These are phyloP conservation scores for Acanthosepion lycidas DNA, from an alignment of 2,888 invertebrate genomes.

Conservation along the genomic window DNA sequence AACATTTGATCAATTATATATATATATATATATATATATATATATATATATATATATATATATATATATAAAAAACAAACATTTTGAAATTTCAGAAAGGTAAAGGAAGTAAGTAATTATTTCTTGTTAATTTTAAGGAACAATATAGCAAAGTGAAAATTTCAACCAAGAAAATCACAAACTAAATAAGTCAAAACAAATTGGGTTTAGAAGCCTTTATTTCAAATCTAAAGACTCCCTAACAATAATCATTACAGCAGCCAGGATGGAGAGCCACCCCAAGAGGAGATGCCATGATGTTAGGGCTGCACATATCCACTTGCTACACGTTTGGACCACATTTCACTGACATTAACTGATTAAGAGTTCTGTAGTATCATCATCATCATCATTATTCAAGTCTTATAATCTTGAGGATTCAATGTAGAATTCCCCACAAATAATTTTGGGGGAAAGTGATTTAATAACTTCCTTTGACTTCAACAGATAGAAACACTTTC, in stretches of 20 bases:
- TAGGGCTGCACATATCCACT: conserved; percentile 43
- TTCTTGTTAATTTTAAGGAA: neutral
- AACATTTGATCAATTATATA: too few species aligned
- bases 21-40: too few species aligned
- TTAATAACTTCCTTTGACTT: neutral
- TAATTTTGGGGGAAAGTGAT: neutral
- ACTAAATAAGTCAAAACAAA: conserved; percentile 41
- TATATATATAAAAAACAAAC: too few species aligned
- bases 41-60: too few species aligned
- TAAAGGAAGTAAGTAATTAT: too few species aligned
- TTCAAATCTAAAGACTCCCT: conserved; percentile 49
- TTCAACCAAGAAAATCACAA: neutral
- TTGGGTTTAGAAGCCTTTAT: conserved; percentile 49
- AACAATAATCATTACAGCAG: conserved; percentile 47
- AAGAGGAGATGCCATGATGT: neutral
- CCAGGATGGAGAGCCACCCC: conserved; percentile 41
- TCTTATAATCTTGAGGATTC: conserved; percentile 24
- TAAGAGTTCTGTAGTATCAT: conserved; percentile 37
- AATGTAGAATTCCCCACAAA: conserved; percentile 34
- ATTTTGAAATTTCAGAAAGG: too few species aligned
- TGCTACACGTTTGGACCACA: conserved; percentile 45
- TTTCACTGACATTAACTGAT: conserved; percentile 46
- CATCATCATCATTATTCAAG: neutral
- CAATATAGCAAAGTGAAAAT: neutral
- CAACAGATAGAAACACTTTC: neutral